Conservation (phyloP, 2,797 vertebrate species). For the Clarias laeviceps region DNA sequence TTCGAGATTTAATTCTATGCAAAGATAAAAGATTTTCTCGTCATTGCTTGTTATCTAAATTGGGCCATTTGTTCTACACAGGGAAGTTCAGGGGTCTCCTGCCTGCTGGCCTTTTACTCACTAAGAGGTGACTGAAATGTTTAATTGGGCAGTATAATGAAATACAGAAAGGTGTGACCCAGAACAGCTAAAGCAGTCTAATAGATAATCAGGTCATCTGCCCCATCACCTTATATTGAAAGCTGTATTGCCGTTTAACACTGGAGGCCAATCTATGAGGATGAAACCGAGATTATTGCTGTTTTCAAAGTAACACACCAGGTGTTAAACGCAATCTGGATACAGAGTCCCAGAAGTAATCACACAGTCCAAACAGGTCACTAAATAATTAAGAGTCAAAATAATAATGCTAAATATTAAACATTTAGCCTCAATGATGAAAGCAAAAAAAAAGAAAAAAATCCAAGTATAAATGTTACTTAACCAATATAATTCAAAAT, state of each 20-base stretch:
- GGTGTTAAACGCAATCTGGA: neutral
- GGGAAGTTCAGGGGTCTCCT: constrained; percentile 89
- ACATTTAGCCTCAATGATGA: neutral
- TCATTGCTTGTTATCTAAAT: constrained; percentile 98
- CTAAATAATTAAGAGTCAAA: neutral
- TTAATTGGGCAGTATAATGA: constrained; percentile 83
- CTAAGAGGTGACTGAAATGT: constrained; percentile 78
- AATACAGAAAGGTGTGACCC: constrained; percentile 63
- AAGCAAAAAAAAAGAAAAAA: neutral
- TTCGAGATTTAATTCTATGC: constrained; percentile 94
- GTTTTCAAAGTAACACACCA: neutral
- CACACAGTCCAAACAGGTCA: neutral
- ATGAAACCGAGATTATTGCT: constrained; percentile 3
- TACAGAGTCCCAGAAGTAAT: neutral
- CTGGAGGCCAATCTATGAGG: neutral
- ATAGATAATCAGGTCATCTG: constrained; percentile 59
- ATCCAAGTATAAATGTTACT: neutral
- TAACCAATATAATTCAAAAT: neutral
- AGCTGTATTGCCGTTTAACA: constrained; percentile 30
- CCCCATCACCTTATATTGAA: constrained; percentile 58
- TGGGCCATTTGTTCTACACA: constrained; percentile 87
- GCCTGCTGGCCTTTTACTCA: constrained; percentile 83
- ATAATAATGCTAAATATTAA: neutral
- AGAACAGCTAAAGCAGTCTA: constrained; percentile 54
- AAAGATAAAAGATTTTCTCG: constrained; percentile 97